Evolutionary conservation across 64 coral and sea anemone genomes (phyloP), one percentile per base, ranked within the genome.

Genomic region (Porites australiensis): DNA sequence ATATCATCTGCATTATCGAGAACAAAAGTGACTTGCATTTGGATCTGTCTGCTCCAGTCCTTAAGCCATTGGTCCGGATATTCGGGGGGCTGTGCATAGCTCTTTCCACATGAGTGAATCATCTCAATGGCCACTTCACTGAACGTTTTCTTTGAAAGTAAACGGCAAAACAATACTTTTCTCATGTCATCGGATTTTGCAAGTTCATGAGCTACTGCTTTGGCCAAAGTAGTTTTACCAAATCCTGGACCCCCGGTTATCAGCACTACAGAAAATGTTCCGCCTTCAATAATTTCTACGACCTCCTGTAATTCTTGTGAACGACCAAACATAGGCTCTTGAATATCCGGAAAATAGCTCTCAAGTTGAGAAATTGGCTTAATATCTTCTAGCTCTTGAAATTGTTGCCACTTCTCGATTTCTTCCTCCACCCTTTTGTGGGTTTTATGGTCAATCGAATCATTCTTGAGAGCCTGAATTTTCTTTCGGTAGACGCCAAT

Each of bases 161-260:
- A 69, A 61, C 51, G 79, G 67, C 64, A 59, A 73, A 93, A 93
- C 15, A 60, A 64, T 37, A 78, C 52, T 68, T 48, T 77, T n/a
- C 3, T 88, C 7, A 72, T 43, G 18, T 70, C 14, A 5, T 85
- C 55, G 50, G 18, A 5, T 18, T 74, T 74, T 9, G 72, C 72
- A 16, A 93, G 5, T 7, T 58, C 18, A 57, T 88, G 75, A 70
- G 84, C 91, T 44, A 82, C 66, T 72, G 58, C 15, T 19, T 50
- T 82, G 3, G 86, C 86, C 58, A 83, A 64, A 53, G 92, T 52
- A 8, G 92, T 89, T 79, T 94, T 89, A 8, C 92, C 86, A 87
- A 68, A 93, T 54, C 90, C 90, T 43, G 90, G 90, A 4, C 58
- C 90, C 7, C 90, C 90, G 49, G 82, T 87, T 44, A 93, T 20